Base-by-base conservation (phyloP, 2,113 vertebrate genomes). In the Elephas maximus region DNA sequence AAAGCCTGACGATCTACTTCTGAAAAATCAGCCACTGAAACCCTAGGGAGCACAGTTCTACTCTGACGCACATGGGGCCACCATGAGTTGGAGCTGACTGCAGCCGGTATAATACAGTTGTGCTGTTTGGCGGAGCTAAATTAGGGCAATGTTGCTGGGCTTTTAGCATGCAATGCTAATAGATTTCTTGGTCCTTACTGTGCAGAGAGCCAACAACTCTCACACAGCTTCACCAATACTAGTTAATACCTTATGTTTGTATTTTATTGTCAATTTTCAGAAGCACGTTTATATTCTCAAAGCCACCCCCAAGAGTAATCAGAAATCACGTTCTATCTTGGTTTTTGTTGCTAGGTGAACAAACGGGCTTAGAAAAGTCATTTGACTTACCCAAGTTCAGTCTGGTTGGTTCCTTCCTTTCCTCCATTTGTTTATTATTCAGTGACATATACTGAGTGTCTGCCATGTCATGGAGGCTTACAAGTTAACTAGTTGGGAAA, bases 151-250 rank as follows among this genome's bases (percentile, higher is more conserved):
- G 53, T 45, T 37, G 15, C 20, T 67, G 74, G 20, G 1, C 62
- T 95, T 73, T 69, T 30, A 57, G 62, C 90, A 90, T 90, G 14
- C 14, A 88, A 2, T 80, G 44, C 84, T 90, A 62, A 86, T n/a
- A 76, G 18, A 78, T 26, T 20, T 23, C 26, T 79, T 65, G 8
- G 71, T 14, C 8, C 18, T 15, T 26, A 23, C 51, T 45, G 48
- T 65, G 48, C 11, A 94, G 33, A 65, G 10, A 90, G 37, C 2
- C 14, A 71, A 41, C 12, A 95, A 60, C 78, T 88, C 6, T 73
- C 71, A 15, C 2, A 45, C 6, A 94, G 1, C 20, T 63, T 30
- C 18, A 4, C 12, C 30, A 88, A 45, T 24, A n/a, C 76, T 51
- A 57, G 4, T 24, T 26, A 44, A 44, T 53, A 60, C 3, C 4